Evolutionary conservation across 2,113 vertebrate species (phyloP).

Genomic region (Sigmodon hispidus): DNA sequence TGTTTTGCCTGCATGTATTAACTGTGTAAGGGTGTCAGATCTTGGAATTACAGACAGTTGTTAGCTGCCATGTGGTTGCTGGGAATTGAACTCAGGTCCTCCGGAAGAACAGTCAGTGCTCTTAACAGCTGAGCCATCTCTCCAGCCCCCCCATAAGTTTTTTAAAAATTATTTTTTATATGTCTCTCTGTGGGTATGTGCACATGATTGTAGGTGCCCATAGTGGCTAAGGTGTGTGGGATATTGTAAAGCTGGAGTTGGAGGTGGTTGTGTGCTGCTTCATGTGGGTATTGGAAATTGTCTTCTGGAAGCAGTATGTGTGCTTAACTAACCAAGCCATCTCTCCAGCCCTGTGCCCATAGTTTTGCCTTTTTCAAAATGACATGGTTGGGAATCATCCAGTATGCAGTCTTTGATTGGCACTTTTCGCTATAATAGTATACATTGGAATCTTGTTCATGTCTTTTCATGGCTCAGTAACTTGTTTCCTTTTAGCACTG

Average conservation of each 20-base stretch:
- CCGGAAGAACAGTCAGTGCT: no score
- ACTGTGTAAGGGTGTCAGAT: no score
- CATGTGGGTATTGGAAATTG: background rate
- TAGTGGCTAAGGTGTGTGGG: background rate
- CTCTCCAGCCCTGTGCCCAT: background rate
- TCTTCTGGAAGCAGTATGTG: background rate
- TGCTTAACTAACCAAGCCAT: background rate
- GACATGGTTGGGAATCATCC: background rate
- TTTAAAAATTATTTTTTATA: background rate
- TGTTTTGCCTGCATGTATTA: no score
- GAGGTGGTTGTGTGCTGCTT: background rate
- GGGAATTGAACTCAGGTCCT: no score
- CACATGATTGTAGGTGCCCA: background rate
- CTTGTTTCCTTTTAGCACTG: background rate
- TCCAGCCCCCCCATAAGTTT: no score
- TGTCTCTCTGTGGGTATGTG: background rate
- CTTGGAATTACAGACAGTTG: no score
- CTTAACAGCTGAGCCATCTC: no score
- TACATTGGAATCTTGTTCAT: background rate
- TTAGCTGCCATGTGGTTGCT: no score
- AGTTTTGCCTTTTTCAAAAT: background rate
- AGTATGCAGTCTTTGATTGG: background rate
- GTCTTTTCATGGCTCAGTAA: background rate
- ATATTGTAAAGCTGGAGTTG: background rate
- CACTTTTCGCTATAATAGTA: background rate